phyloP scores from a whole-genome alignment of 2,888 invertebrate genomes.

The Bellardia pandia region DNA sequence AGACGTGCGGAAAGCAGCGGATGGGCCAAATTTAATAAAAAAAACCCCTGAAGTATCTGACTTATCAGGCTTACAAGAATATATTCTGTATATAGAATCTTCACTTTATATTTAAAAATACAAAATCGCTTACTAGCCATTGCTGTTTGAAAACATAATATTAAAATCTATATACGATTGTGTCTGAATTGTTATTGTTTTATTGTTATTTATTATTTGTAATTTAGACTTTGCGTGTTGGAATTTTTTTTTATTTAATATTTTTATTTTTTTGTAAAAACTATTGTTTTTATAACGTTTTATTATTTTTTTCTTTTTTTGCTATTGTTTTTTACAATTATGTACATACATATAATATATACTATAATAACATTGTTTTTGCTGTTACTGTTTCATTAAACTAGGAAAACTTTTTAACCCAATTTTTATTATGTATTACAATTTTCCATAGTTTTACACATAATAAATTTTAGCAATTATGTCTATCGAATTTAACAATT shows the following conservation, averaged over 20 bases:
- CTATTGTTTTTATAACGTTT: conserved; percentile 1
- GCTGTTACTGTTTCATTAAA: not conserved
- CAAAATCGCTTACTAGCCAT: no score
- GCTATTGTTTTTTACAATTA: not conserved
- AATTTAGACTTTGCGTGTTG: conserved; percentile 30
- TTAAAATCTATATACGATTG: not conserved
- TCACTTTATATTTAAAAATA: no score
- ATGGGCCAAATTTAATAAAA: no score
- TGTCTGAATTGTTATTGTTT: not conserved
- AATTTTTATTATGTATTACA: conserved; percentile 11
- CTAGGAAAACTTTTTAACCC: conserved; percentile 31
- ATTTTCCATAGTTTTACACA: not conserved
- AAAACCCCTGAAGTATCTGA: no score
- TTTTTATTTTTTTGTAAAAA: not conserved
- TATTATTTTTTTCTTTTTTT: not conserved
- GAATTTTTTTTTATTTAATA: not conserved
- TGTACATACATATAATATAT: no score
- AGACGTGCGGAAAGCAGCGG: no score
- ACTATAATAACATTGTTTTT: not conserved
- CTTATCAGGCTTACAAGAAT: no score
- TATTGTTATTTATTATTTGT: conserved; percentile 20
- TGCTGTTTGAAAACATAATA: no score
- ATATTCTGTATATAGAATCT: no score
- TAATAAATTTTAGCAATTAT: not conserved
- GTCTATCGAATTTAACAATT: not conserved